A percentile compares a stretch with the other conserved stretches of the same genome.
These are phyloP conservation scores for Diadophis punctatus DNA, from an alignment of 2,113 vertebrate genomes.

Conservation along the genomic window DNA sequence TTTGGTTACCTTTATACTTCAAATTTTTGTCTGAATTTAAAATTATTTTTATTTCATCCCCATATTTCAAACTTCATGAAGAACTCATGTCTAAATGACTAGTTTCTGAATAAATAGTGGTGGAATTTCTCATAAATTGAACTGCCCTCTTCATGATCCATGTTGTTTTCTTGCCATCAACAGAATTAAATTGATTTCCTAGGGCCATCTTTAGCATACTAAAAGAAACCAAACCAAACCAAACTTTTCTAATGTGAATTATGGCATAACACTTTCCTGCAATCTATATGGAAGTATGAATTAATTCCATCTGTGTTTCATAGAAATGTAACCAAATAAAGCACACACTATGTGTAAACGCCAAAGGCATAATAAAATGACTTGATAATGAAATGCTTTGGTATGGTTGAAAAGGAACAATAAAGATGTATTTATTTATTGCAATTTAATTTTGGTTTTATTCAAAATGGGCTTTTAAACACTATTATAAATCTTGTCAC, in stretches of 20 bases:
- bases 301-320: background rate
- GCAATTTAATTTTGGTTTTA: background rate
- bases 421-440: background rate
- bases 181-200: background rate
- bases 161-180: background rate
- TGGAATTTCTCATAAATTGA: background rate
- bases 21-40: background rate
- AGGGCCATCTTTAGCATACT: background rate
- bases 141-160: background rate
- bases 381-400: background rate
- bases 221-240: background rate
- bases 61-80: background rate
- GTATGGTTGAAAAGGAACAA: background rate
- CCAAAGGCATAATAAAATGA: background rate
- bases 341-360: background rate
- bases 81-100: background rate
- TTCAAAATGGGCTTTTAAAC: background rate
- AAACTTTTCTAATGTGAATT: background rate
- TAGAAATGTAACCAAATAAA: background rate
- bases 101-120: background rate
- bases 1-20: background rate
- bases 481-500: background rate
- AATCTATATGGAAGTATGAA: background rate
- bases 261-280: background rate
- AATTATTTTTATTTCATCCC: background rate